phyloP scores from a whole-genome alignment of 1,140 invertebrate genomes.

The Trichonephila inaurata region DNA sequence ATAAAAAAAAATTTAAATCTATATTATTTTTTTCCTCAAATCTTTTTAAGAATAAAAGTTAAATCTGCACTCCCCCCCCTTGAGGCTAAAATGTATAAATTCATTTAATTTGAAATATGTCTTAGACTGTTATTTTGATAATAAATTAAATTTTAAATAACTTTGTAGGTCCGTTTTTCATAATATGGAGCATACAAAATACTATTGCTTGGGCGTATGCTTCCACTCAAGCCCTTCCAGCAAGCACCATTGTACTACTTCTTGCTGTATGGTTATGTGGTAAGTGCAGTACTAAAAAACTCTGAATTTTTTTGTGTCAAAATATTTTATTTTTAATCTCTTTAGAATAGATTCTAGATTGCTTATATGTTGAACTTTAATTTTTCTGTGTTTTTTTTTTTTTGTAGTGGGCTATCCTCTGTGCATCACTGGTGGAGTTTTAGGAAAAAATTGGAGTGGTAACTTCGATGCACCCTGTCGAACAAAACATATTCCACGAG shows the following conservation, averaged over 20 bases:
- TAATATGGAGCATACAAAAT: conserved; percentile 83
- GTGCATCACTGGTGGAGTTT: conserved; percentile 83
- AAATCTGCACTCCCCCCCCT: no score
- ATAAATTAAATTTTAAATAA: neutral
- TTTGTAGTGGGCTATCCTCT: conserved; percentile 83
- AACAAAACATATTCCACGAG: conserved; percentile 83
- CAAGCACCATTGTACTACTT: conserved; percentile 82
- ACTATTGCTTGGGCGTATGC: conserved; percentile 83
- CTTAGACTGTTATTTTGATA: neutral
- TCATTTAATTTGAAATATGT: no score
- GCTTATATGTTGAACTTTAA: neutral
- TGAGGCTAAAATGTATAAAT: no score
- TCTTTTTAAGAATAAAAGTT: no score
- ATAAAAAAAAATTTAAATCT: no score
- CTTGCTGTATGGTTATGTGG: conserved; percentile 83
- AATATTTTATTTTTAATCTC: no score
- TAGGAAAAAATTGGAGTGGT: conserved; percentile 82
- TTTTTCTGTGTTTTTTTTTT: conserved; percentile 1
- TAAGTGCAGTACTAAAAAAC: conserved; percentile 78
- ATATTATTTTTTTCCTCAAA: no score
- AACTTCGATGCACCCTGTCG: conserved; percentile 83
- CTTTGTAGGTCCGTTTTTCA: conserved; percentile 82
- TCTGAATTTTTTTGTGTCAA: neutral
- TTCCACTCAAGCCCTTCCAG: conserved; percentile 83
- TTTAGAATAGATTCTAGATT: no score